These are phyloP conservation scores for Armadillidium nasatum DNA, from an alignment of 1,140 invertebrate species.

Conservation along the genomic window DNA sequence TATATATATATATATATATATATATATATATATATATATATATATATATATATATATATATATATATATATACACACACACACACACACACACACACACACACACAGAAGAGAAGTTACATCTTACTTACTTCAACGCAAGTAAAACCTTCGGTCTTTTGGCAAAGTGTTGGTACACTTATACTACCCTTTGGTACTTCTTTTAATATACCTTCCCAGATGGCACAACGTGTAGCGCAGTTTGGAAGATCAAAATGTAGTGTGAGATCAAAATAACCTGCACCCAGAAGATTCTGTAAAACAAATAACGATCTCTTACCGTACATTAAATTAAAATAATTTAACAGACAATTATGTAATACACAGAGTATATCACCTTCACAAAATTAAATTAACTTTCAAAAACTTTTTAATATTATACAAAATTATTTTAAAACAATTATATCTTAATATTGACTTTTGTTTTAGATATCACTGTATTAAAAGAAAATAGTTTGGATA, in stretches of 20 bases:
- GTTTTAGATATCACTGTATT: too few relatives aligned
- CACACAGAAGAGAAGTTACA: not conserved
- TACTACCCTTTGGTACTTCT: conserved; percentile 55
- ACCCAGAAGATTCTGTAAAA: conserved; percentile 67
- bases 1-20: too few relatives aligned
- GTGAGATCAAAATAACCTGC: conserved; percentile 79
- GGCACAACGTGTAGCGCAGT: conserved; percentile 63
- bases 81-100: too few relatives aligned
- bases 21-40: too few relatives aligned
- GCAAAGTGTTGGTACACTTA: conserved; percentile 54
- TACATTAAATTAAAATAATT: not conserved
- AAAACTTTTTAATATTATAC: not conserved
- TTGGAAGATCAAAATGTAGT: conserved; percentile 81
- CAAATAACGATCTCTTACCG: conserved; percentile 12
- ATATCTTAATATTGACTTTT: not conserved
- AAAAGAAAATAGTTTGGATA: too few relatives aligned
- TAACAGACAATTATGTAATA: not conserved
- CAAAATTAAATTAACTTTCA: not conserved
- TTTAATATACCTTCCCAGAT: conserved; percentile 65
- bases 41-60: too few relatives aligned
- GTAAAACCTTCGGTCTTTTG: conserved; percentile 53
- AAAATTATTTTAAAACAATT: not conserved
- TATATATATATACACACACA: too few relatives aligned
- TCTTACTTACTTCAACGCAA: conserved; percentile 54
- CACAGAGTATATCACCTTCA: not conserved